Base-by-base conservation (phyloP, 2,113 vertebrate species). In the Hymenochirus boettgeri region DNA sequence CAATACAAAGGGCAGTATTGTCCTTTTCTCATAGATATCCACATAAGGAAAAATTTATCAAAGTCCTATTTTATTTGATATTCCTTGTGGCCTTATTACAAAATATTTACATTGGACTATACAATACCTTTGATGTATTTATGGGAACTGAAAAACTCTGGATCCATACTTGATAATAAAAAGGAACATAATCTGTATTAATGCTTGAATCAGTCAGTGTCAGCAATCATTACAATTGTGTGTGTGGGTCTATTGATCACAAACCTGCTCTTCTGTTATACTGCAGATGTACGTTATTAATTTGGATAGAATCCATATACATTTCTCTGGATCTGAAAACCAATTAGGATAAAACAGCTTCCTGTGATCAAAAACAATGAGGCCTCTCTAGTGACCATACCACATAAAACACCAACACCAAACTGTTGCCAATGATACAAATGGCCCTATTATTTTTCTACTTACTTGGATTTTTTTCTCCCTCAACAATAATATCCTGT, bases 281-380 rank as follows among this genome's bases (percentile, higher is more conserved):
- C 59, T 67, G 72, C 74, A 83, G 74, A 81, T 72, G 76, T 53
- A 77, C 12, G 56, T 77, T 80, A 83, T 77, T 76, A 79, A 76
- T 33, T 73, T 81, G 75, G 62, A 79, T 64, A 51, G 5, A 22
- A 53, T 78, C 62, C 73, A 77, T 57, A 71, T 57, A 35, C 69
- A 52, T 62, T 57, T 78, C 78, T 62, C 46, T 26, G 74, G 60
- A 73, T 76, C 62, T 80, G 61, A 80, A 24, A 66, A 80, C 22
- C 72, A 77, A 73, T 75, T 74, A 74, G 46, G 17, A 62, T 73
- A 46, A 70, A 64, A 61, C 47, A 23, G 51, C 8, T 71, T 74
- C 71, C 60, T 77, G 27, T 71, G 21, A 71, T 48, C 45, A 78
- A 65, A 24, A 82, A 62, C 62, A 71, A 47, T 65, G 24, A 42